Base-by-base conservation (phyloP, 2,888 invertebrate species). In the Nysson spinosus region DNA sequence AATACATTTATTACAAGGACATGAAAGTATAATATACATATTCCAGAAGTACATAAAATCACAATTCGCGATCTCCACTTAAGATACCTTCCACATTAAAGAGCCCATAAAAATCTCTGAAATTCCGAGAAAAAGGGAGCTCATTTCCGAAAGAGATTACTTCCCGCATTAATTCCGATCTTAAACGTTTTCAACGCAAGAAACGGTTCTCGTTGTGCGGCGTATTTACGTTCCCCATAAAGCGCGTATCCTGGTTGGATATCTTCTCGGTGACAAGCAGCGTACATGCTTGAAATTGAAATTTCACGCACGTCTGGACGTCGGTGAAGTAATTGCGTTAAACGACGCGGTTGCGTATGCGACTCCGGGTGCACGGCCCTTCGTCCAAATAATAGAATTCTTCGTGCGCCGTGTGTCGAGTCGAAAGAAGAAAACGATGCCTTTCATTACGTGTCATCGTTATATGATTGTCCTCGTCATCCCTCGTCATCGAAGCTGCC, bases 321-420 rank as follows among this genome's bases (percentile, higher is more conserved):
- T 76, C 73, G 67, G 67, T 77, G 72, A 71, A 72, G 80, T 83
- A 83, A 83, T 83, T 83, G 83, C 81, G 82, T 82, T 83, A 83
- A 82, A 82, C 77, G 81, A 63, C 67, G 69, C 67, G 69, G 78
- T 81, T 78, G 75, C 75, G 81, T 83, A 82, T 78, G 80, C 81
- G 68, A 74, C 46, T 68, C 76, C 75, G 47, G 30, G 49, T 24
- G 40, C 26, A 51, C 39, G 47, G 37, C 57, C 56, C 46, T n/a
- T n/a, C 49, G 61, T 60, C 64, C 55, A 69, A 77, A 72, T 70
- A 77, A 77, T 75, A 66, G 69, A 72, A 79, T 74, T 67, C 77
- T 52, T 63, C 24, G 40, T 56, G 64, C 56, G 68, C 16, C 50
- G 14, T 6, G 40, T 30, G 34, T 20, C 42, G 43, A 52, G 46